Percentiles rank a stretch among this genome's conserved stretches.
Evolutionary conservation across 2,113 vertebrate genomes (phyloP).

Genomic region (Indicator indicator): DNA sequence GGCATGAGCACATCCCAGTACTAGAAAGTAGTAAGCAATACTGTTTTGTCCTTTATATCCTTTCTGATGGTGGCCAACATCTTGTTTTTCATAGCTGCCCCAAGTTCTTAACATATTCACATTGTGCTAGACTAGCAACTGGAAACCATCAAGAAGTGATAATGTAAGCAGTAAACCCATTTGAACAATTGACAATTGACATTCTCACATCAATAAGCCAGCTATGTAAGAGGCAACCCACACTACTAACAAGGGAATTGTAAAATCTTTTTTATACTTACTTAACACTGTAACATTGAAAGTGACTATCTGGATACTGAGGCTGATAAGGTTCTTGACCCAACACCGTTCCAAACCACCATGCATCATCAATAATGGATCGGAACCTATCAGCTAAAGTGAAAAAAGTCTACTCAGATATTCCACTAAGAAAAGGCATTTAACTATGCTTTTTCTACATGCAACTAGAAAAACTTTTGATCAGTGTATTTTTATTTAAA

Average conservation of each 20-base stretch:
- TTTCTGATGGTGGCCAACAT: too few relatives aligned
- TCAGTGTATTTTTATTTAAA: not conserved
- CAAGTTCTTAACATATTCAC: not conserved
- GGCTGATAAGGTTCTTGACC: constrained; percentile 93
- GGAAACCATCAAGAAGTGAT: not conserved
- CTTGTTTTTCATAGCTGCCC: not conserved
- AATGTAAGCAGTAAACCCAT: not conserved
- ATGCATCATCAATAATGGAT: constrained; percentile 96
- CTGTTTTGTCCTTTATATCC: too few relatives aligned
- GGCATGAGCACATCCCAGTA: too few relatives aligned
- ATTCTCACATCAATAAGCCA: not conserved
- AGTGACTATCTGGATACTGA: constrained; percentile 95
- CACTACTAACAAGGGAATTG: not conserved
- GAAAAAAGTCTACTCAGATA: not conserved
- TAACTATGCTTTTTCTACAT: not conserved
- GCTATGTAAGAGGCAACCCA: not conserved
- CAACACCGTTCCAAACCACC: constrained; percentile 98
- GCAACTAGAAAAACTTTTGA: not conserved
- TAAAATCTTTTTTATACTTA: constrained; percentile 68
- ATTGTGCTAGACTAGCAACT: not conserved
- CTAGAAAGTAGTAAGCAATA: too few relatives aligned
- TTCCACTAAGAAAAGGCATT: not conserved
- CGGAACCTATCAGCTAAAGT: constrained; percentile 89
- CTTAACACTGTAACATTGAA: constrained; percentile 97
- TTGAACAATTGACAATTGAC: not conserved